Evolutionary conservation across 2,113 vertebrate species (phyloP).

Genomic region (Dinomys branickii): DNA sequence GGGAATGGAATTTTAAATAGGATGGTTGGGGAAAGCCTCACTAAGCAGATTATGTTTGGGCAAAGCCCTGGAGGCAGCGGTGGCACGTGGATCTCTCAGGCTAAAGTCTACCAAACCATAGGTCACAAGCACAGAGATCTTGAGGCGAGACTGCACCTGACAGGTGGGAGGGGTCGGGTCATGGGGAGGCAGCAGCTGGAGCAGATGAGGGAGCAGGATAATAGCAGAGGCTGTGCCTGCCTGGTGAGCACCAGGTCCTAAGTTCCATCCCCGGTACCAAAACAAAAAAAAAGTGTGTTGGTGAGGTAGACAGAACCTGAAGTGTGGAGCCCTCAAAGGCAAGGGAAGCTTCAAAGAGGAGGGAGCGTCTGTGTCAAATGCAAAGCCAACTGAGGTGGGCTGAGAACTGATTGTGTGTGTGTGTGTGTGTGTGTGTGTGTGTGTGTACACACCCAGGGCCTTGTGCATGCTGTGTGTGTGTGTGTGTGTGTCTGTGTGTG

Average conservation of each 20-base stretch:
- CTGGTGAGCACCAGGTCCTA: too few species aligned
- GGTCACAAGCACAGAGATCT: not conserved
- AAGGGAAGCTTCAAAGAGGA: slow-evolving; percentile 28
- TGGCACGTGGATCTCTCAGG: not conserved
- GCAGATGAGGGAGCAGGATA: not conserved
- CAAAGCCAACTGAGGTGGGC: not conserved
- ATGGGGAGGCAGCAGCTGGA: not conserved
- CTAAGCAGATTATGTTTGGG: not conserved
- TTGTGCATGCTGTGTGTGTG: too few species aligned
- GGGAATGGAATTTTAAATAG: not conserved
- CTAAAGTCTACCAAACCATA: slow-evolving; percentile 19
- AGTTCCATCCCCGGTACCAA: too few species aligned
- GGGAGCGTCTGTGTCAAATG: not conserved
- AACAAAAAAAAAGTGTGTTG: not conserved
- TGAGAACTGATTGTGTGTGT: not conserved
- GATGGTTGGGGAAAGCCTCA: slow-evolving; percentile 1
- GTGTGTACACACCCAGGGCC: too few species aligned
- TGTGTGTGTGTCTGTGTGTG: too few species aligned
- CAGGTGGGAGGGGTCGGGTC: not conserved
- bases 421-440: too few species aligned
- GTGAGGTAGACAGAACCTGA: not conserved
- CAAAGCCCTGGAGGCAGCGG: slow-evolving; percentile 26
- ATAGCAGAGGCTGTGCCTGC: not conserved
- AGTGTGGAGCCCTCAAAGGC: not conserved
- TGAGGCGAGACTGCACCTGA: not conserved